Percentiles rank a stretch among this genome's conserved stretches.
These are phyloP conservation scores for Orthosia incerta DNA, from an alignment of 2,888 invertebrate species.

Conservation along the genomic window DNA sequence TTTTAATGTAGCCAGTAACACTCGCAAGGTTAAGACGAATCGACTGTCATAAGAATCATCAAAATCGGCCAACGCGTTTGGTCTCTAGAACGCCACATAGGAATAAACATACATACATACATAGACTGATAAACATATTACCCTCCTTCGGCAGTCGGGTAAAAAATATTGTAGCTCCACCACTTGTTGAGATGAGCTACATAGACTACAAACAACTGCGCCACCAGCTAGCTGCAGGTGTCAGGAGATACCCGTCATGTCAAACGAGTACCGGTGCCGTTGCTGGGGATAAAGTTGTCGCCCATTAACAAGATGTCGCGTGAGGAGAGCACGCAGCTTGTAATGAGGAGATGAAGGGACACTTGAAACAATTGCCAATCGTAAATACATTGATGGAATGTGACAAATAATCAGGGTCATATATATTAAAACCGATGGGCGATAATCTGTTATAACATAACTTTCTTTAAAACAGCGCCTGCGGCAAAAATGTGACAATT, in stretches of 20 bases:
- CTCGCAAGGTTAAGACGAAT: too few species aligned
- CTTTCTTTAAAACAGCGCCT: background rate
- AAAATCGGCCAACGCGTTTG: too few species aligned
- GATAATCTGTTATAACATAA: too few species aligned
- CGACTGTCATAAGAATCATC: too few species aligned
- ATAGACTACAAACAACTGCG: slow-evolving; percentile 54
- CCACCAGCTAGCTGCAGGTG: slow-evolving; percentile 66
- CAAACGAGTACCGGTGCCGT: slow-evolving; percentile 69
- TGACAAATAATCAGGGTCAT: background rate
- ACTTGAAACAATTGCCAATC: slow-evolving; percentile 14
- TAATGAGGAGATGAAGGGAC: slow-evolving; percentile 55
- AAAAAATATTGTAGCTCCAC: too few species aligned
- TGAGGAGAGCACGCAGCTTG: slow-evolving; percentile 54
- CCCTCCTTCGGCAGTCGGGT: too few species aligned
- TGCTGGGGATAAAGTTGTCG: slow-evolving; percentile 72
- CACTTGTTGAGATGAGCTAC: slow-evolving; percentile 51
- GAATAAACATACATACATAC: too few species aligned
- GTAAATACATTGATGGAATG: slow-evolving; percentile 1
- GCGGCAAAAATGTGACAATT: background rate
- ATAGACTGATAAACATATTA: too few species aligned
- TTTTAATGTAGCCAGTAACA: too few species aligned
- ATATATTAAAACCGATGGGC: background rate
- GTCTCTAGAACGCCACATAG: too few species aligned
- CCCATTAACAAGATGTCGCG: slow-evolving; percentile 69
- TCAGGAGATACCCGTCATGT: slow-evolving; percentile 72